Evolutionary conservation across 2,888 invertebrate species (phyloP).

Genomic region (Caenorhabditis sp.): DNA sequence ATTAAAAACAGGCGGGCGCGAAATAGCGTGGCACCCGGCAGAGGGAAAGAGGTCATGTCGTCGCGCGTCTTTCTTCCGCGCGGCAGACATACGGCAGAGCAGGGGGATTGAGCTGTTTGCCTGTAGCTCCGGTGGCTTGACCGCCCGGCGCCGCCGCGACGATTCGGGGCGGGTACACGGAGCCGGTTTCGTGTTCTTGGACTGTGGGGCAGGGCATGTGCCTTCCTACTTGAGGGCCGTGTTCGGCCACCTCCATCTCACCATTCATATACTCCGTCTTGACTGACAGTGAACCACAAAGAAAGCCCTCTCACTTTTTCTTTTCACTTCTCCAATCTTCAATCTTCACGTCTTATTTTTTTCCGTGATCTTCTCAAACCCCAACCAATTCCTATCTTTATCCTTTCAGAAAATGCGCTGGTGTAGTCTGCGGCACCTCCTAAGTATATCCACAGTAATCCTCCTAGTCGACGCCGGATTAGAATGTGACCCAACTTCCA

Average conservation of each 20-base stretch:
- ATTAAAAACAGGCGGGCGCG: conserved; percentile 43
- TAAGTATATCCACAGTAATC: conserved; percentile 51
- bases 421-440: conserved; percentile 52
- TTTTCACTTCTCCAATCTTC: background rate
- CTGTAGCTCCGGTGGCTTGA: conserved; percentile 61
- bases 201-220: conserved; percentile 60
- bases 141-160: conserved; percentile 36
- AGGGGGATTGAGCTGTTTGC: conserved; percentile 46
- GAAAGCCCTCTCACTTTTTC: background rate
- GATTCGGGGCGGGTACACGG: conserved; percentile 44
- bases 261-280: conserved; percentile 51
- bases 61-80: conserved; percentile 19
- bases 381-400: background rate
- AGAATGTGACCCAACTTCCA: conserved; percentile 74
- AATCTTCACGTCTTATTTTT: background rate
- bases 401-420: conserved; percentile 53
- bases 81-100: conserved; percentile 35
- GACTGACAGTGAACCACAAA: background rate
- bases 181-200: conserved; percentile 63
- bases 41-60: conserved; percentile 42
- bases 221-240: conserved; percentile 63
- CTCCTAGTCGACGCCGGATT: conserved; percentile 41
- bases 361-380: background rate
- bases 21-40: conserved; percentile 55
- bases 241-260: conserved; percentile 54